phyloP scores from a whole-genome alignment of 2,888 invertebrate genomes.

The Trichogramma dendrolimi region DNA sequence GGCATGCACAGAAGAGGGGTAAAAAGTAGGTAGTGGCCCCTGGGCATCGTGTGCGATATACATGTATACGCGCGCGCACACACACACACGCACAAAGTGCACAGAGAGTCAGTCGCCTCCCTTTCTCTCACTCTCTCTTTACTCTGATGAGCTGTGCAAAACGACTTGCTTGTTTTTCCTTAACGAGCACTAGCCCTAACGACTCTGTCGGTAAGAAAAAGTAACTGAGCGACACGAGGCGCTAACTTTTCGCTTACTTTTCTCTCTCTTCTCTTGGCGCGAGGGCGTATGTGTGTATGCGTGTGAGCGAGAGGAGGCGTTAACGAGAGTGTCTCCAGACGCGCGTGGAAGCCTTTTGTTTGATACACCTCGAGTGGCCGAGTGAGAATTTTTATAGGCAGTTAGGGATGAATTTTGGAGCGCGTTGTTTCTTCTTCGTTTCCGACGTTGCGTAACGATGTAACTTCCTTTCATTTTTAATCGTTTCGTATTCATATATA shows the following conservation, averaged over 20 bases:
- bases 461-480: no score
- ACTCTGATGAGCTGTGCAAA: constrained; percentile 44
- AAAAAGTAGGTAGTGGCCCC: constrained; percentile 36
- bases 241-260: no score
- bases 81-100: no score
- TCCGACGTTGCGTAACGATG: no score
- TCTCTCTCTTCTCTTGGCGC: constrained; percentile 6
- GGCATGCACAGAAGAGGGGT: neutral
- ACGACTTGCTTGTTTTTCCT: constrained; percentile 27
- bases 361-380: no score
- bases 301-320: neutral
- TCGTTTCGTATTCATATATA: no score
- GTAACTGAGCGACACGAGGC: neutral
- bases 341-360: no score
- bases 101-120: neutral
- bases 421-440: no score
- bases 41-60: constrained; percentile 37
- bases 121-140: neutral
- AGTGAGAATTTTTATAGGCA: no score
- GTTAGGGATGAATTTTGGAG: no score
- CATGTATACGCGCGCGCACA: constrained; percentile 20
- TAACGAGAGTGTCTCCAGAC: no score
- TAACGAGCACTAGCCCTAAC: constrained; percentile 23
- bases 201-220: neutral
- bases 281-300: no score